These are phyloP conservation scores for human (Homo sapiens) DNA, from an alignment of 2,113 vertebrate genomes.

Conservation along the genomic window DNA sequence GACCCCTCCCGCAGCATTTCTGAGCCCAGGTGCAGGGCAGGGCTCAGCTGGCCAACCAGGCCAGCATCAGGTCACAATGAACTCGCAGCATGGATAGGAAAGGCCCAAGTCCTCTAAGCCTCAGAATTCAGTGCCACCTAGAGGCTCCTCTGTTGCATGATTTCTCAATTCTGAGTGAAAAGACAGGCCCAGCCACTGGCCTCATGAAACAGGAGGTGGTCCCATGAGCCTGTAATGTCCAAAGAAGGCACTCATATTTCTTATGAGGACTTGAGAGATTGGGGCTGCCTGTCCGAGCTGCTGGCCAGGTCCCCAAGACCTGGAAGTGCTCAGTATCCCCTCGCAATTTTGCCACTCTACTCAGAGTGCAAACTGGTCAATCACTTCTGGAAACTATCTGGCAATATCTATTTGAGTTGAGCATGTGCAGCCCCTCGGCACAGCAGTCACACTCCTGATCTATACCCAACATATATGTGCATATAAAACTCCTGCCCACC, in stretches of 20 bases:
- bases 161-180: neutral
- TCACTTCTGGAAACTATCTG: accelerated
- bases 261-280: accelerated
- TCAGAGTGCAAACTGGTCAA: accelerated
- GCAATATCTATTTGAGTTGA: neutral
- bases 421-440: accelerated
- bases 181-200: accelerated
- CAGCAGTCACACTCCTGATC: accelerated
- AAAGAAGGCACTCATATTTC: accelerated
- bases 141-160: neutral
- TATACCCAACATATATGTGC: accelerated
- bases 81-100: accelerated
- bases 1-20: neutral
- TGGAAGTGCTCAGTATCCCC: accelerated
- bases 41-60: neutral
- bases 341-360: neutral
- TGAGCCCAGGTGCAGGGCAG: neutral
- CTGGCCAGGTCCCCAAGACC: neutral
- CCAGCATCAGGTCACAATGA: accelerated
- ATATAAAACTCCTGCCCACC: neutral
- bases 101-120: accelerated
- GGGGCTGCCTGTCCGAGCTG: neutral
- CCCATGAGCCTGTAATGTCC: accelerated
- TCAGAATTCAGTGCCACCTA: neutral
- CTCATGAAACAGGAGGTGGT: accelerated